Percentiles rank a stretch among this genome's conserved stretches.
phyloP scores from a whole-genome alignment of 1,140 invertebrate genomes.

The Coboldia fuscipes region DNA sequence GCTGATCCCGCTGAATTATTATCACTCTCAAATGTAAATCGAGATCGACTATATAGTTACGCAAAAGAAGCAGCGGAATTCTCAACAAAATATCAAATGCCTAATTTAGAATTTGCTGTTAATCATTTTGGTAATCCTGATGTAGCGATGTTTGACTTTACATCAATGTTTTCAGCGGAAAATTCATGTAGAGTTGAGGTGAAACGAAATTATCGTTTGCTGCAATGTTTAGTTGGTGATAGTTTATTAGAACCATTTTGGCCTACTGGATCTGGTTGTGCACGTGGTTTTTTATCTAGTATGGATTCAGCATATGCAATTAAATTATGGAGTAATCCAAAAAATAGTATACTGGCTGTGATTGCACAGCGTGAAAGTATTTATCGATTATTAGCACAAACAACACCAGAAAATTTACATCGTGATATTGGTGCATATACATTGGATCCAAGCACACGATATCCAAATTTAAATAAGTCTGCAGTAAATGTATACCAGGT shows the following conservation, averaged over 20 bases:
- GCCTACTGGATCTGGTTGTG: constrained; percentile 95
- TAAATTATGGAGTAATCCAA: constrained; percentile 52
- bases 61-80: constrained; percentile 90
- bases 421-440: constrained; percentile 76
- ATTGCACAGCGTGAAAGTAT: constrained; percentile 89
- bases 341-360: constrained; percentile 50
- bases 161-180: constrained; percentile 94
- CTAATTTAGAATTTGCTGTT: constrained; percentile 82
- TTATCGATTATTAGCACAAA: constrained; percentile 74
- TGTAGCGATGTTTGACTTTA: constrained; percentile 99
- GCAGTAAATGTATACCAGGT: constrained; percentile 34
- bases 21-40: constrained; percentile 75
- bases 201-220: constrained; percentile 50
- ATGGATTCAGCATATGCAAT: constrained; percentile 94
- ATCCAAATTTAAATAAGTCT: constrained; percentile 36
- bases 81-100: constrained; percentile 80
- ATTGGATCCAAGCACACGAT: constrained; percentile 70
- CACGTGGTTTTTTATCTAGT: constrained; percentile 85
- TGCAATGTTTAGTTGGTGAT: constrained; percentile 86
- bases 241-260: constrained; percentile 94
- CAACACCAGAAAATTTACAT: constrained; percentile 86
- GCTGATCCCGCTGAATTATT: constrained; percentile 75
- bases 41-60: constrained; percentile 72
- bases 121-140: constrained; percentile 97
- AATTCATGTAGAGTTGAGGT: constrained; percentile 57